Percentiles rank a stretch among this genome's conserved stretches.
These are phyloP conservation scores for Garrulus glandarius DNA, from an alignment of 2,797 vertebrate species.

Conservation along the genomic window DNA sequence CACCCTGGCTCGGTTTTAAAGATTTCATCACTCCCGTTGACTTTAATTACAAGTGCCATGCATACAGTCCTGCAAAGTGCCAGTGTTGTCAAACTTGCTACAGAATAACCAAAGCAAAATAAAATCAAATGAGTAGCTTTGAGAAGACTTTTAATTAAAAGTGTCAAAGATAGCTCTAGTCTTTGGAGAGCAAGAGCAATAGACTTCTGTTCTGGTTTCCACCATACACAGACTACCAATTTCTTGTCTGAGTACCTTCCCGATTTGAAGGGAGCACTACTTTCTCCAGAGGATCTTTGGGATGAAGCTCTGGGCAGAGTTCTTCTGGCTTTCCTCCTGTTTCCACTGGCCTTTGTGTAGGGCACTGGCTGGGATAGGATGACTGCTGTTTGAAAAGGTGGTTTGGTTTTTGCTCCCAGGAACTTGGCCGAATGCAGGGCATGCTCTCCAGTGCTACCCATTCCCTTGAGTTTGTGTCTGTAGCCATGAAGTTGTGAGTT, in stretches of 20 bases:
- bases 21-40: not conserved
- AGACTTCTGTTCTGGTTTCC: conserved; percentile 3
- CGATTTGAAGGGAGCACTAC: not conserved
- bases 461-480: not conserved
- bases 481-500: not conserved
- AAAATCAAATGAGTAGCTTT: not conserved
- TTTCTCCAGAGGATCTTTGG: not conserved
- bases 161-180: conserved; percentile 19
- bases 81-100: not conserved
- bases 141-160: conserved; percentile 54
- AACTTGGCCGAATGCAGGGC: not conserved
- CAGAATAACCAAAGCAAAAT: not conserved
- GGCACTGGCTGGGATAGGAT: not conserved
- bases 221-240: not conserved
- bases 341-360: not conserved
- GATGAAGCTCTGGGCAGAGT: not conserved
- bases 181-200: not conserved
- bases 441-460: not conserved
- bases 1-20: not conserved
- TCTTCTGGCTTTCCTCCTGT: not conserved
- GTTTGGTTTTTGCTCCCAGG: not conserved
- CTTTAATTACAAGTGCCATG: not conserved
- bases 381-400: not conserved
- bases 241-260: not conserved
- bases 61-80: not conserved